phyloP scores from a whole-genome alignment of 2,797 vertebrate species.

The Sebastes steindachneri region DNA sequence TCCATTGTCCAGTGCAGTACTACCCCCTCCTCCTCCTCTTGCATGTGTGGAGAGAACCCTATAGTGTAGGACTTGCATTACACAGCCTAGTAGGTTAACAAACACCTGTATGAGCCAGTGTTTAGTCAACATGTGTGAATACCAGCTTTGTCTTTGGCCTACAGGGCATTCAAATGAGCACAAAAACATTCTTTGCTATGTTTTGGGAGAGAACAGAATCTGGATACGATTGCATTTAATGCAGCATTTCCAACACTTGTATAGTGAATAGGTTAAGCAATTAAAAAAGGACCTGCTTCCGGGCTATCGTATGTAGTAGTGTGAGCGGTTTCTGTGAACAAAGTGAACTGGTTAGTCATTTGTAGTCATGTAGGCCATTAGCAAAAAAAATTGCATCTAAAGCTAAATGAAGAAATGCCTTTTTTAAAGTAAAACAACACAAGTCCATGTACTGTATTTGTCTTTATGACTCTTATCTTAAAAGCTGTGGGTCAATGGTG shows the following conservation, averaged over 20 bases:
- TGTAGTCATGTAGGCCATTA: too few relatives aligned
- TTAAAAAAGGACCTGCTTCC: not conserved
- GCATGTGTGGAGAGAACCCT: constrained; percentile 11
- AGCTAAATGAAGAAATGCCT: not conserved
- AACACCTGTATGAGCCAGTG: constrained; percentile 37
- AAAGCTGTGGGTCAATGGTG: not conserved
- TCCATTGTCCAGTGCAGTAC: not conserved
- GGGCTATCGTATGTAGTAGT: not conserved
- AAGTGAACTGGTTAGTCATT: not conserved
- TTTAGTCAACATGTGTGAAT: constrained; percentile 45
- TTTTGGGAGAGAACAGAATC: not conserved
- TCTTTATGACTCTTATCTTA: constrained; percentile 2
- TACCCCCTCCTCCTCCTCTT: not conserved
- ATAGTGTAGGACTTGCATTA: not conserved
- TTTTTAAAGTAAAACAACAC: not conserved
- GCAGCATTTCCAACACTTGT: not conserved
- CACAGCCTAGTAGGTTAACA: constrained; percentile 48
- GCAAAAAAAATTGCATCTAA: not conserved
- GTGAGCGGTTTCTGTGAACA: not conserved
- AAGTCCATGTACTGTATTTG: not conserved
- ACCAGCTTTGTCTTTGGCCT: not conserved
- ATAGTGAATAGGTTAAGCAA: not conserved
- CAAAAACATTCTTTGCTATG: not conserved
- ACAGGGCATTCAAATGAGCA: not conserved
- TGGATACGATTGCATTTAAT: not conserved